A percentile compares a stretch with the other conserved stretches of the same genome.
These are phyloP conservation scores for Setophaga petechia DNA, from an alignment of 2,113 vertebrate species.

Conservation along the genomic window DNA sequence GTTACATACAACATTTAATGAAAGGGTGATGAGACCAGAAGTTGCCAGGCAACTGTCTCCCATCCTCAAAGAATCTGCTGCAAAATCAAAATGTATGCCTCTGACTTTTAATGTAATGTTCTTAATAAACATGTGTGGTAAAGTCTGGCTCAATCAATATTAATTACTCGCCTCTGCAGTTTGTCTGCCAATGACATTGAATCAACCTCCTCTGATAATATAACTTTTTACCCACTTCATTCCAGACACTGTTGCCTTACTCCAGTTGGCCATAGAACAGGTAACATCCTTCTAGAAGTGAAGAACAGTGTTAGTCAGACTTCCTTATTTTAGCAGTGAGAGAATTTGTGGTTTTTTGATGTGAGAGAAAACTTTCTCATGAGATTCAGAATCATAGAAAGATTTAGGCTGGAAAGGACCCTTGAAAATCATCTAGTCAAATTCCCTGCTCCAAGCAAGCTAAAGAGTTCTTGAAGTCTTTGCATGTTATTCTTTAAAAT, in stretches of 20 bases:
- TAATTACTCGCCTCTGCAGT: conserved; percentile 23
- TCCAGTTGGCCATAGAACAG: neutral
- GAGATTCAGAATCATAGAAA: neutral
- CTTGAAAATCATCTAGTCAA: neutral
- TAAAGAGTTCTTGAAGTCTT: neutral
- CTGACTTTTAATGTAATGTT: conserved; percentile 34
- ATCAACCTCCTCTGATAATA: neutral
- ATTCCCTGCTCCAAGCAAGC: neutral
- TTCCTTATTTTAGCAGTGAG: neutral
- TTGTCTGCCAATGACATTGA: conserved; percentile 1
- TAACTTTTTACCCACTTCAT: neutral
- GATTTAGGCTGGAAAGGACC: neutral
- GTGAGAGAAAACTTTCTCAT: neutral
- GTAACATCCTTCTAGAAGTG: neutral
- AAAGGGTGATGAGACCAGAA: conserved; percentile 29
- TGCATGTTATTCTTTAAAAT: neutral
- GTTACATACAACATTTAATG: conserved; percentile 45
- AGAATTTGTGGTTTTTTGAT: neutral
- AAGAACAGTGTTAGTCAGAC: neutral
- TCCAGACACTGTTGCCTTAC: neutral
- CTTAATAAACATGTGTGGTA: conserved; percentile 20
- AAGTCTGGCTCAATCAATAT: conserved; percentile 38
- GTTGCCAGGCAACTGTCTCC: conserved; percentile 24
- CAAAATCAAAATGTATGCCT: conserved; percentile 45
- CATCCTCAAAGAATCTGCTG: conserved; percentile 42